Percentiles rank a stretch among this genome's conserved stretches.
These are phyloP conservation scores for Acrobasis repandana DNA, from an alignment of 2,888 invertebrate genomes.

Conservation along the genomic window DNA sequence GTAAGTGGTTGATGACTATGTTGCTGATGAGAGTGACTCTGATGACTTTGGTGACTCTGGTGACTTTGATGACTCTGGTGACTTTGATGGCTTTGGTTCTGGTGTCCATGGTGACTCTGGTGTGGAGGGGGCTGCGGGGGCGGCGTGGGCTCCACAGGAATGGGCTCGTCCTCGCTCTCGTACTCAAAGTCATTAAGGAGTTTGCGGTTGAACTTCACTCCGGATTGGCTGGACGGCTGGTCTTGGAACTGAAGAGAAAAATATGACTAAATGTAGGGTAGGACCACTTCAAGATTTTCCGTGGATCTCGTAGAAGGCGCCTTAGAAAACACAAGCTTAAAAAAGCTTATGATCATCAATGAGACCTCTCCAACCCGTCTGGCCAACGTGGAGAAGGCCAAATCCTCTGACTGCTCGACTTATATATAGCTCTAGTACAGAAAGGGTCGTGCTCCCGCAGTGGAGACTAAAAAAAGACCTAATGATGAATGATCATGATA, in stretches of 20 bases:
- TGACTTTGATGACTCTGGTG: constrained; percentile 26
- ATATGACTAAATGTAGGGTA: constrained; percentile 17
- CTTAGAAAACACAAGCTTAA: too few relatives aligned
- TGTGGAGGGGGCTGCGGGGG: constrained; percentile 37
- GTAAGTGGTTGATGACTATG: constrained; percentile 31
- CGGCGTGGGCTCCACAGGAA: constrained; percentile 49
- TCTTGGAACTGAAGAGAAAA: constrained; percentile 62
- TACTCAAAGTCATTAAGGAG: constrained; percentile 93
- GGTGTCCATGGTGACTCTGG: constrained; percentile 24
- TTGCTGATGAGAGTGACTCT: constrained; percentile 21
- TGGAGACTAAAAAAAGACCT: too few relatives aligned
- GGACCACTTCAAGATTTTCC: too few relatives aligned
- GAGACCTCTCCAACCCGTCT: too few relatives aligned
- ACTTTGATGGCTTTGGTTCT: constrained; percentile 27
- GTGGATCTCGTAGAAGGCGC: too few relatives aligned
- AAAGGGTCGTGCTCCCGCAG: too few relatives aligned
- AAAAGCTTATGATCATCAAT: too few relatives aligned
- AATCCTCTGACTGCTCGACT: too few relatives aligned
- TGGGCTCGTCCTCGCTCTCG: constrained; percentile 94
- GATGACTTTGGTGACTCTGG: constrained; percentile 28
- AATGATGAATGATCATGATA: too few relatives aligned
- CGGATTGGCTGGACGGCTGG: constrained; percentile 57
- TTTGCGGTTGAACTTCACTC: constrained; percentile 91
- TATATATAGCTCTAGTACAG: too few relatives aligned
- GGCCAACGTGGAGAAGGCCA: too few relatives aligned